A percentile compares a stretch with the other conserved stretches of the same genome.
These are phyloP conservation scores for Darevskia mixta DNA, from an alignment of 2,797 vertebrate genomes.

Conservation along the genomic window DNA sequence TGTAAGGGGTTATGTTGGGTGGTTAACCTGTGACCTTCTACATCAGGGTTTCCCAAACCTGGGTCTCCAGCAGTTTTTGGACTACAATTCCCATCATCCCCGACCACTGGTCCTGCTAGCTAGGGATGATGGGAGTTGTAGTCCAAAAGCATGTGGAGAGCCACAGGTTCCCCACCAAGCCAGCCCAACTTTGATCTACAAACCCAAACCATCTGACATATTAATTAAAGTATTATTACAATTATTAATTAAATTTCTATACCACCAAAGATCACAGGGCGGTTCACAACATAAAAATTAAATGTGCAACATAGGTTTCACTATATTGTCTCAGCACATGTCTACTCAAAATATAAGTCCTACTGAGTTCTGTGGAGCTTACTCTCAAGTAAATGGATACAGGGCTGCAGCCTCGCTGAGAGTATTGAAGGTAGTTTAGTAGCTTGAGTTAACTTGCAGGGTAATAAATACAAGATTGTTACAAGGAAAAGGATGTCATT, in stretches of 20 bases:
- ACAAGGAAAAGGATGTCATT: not conserved
- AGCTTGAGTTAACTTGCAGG: not conserved
- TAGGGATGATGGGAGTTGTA: too few relatives aligned
- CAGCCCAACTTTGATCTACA: not conserved
- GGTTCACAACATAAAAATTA: not conserved
- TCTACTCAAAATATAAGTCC: not conserved
- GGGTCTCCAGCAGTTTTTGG: too few relatives aligned
- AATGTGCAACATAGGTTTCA: not conserved
- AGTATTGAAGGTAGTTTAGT: not conserved
- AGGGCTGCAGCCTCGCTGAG: not conserved
- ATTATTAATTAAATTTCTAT: not conserved
- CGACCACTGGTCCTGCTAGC: too few relatives aligned
- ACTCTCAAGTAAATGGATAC: not conserved
- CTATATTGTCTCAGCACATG: not conserved
- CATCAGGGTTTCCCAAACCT: too few relatives aligned
- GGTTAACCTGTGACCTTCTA: too few relatives aligned
- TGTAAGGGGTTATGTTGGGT: not conserved
- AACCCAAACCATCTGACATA: not conserved
- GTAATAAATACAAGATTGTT: not conserved
- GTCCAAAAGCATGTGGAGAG: too few relatives aligned
- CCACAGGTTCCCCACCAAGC: too few relatives aligned
- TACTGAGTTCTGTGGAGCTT: not conserved
- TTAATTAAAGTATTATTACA: not conserved
- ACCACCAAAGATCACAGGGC: too few relatives aligned
- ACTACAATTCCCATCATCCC: too few relatives aligned